Conservation (phyloP, 2,797 vertebrate species). For the Myripristis murdjan region DNA sequence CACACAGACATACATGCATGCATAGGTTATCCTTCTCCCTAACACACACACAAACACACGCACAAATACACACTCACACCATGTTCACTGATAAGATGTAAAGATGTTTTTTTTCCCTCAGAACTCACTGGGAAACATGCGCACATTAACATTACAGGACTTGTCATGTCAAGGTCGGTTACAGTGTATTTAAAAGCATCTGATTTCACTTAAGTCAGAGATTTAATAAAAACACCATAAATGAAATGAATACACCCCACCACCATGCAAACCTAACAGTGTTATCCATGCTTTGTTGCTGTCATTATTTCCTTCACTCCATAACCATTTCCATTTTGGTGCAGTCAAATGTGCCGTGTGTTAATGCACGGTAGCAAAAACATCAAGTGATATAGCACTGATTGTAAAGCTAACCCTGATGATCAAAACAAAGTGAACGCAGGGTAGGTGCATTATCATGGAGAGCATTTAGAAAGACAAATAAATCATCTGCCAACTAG, state of each 20-base stretch:
- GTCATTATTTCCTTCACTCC: slow-evolving; percentile 33
- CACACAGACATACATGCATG: slow-evolving; percentile 37
- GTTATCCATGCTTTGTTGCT: slow-evolving; percentile 22
- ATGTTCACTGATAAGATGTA: slow-evolving; percentile 24
- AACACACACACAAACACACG: slow-evolving; percentile 9
- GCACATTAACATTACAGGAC: too few species aligned
- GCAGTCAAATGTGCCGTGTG: slow-evolving; percentile 40
- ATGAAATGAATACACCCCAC: slow-evolving; percentile 18
- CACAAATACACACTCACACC: slow-evolving; percentile 7
- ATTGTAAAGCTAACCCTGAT: slow-evolving; percentile 45
- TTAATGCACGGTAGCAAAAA: slow-evolving; percentile 60
- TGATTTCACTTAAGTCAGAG: not conserved
- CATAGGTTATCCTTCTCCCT: slow-evolving; percentile 43
- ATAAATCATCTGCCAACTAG: slow-evolving; percentile 29
- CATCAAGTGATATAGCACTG: slow-evolving; percentile 59
- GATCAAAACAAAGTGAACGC: slow-evolving; percentile 49
- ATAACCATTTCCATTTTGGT: slow-evolving; percentile 37
- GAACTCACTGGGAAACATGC: too few species aligned
- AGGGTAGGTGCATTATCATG: slow-evolving; percentile 39
- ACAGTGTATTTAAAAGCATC: too few species aligned
- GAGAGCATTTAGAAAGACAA: slow-evolving; percentile 34
- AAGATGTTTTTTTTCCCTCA: too few species aligned
- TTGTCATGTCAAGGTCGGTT: too few species aligned
- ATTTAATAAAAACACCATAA: slow-evolving; percentile 21
- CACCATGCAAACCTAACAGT: slow-evolving; percentile 14